phyloP scores from a whole-genome alignment of 1,140 invertebrate genomes.

The Elymnias hypermnestra region DNA sequence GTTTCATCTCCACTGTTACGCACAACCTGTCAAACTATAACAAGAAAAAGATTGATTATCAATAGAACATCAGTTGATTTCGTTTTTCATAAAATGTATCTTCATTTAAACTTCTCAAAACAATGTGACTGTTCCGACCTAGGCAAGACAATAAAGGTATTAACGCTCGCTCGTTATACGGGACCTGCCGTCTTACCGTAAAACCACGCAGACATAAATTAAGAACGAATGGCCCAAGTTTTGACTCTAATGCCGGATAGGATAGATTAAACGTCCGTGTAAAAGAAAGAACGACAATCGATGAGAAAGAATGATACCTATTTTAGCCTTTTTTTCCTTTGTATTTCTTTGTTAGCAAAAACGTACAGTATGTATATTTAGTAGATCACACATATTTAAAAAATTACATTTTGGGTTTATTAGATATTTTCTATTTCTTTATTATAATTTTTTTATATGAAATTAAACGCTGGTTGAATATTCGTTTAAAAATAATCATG shows the following conservation, averaged over 20 bases:
- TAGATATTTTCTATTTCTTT: too few species aligned
- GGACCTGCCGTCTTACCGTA: slow-evolving; percentile 1
- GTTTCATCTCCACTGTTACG: too few species aligned
- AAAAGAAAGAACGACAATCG: slow-evolving; percentile 36
- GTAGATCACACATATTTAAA: too few species aligned
- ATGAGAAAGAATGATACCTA: slow-evolving; percentile 24
- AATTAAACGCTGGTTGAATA: too few species aligned
- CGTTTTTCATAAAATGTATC: too few species aligned
- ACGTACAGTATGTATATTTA: too few species aligned
- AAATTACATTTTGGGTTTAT: too few species aligned
- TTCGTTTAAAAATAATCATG: too few species aligned
- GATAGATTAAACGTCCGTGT: slow-evolving; percentile 51
- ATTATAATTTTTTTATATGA: too few species aligned
- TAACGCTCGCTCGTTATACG: slow-evolving; percentile 1
- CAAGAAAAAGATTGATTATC: too few species aligned
- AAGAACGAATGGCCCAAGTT: slow-evolving; percentile 55
- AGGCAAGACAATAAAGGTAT: slow-evolving; percentile 2
- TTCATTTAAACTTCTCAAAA: background rate
- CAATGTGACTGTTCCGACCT: background rate
- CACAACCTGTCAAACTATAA: too few species aligned
- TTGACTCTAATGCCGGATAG: slow-evolving; percentile 55
- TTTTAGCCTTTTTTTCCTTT: slow-evolving; percentile 18
- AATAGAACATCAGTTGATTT: too few species aligned
- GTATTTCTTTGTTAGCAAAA: slow-evolving; percentile 18
- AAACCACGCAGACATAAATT: slow-evolving; percentile 45